These are phyloP conservation scores for Philantomba maxwellii DNA, from an alignment of 2,113 vertebrate species.

Conservation along the genomic window DNA sequence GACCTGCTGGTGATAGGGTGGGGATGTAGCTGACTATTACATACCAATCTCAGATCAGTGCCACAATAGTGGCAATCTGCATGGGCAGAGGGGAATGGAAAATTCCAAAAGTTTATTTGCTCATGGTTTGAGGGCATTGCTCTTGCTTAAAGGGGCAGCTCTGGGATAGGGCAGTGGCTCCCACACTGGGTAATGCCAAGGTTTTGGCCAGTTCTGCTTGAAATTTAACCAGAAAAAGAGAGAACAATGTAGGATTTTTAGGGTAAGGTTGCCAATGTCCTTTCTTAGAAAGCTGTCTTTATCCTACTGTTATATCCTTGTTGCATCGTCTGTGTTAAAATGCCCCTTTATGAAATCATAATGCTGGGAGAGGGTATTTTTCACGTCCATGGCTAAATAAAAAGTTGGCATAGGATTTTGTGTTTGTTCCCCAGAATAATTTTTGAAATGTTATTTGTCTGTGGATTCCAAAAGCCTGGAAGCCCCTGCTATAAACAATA, in stretches of 20 bases:
- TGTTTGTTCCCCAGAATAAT: conserved; percentile 46
- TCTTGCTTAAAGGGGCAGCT: not conserved
- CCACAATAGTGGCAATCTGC: not conserved
- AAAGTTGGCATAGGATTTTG: conserved; percentile 41
- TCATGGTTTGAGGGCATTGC: not conserved
- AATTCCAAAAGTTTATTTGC: conserved; percentile 13
- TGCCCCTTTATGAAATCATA: conserved; percentile 52
- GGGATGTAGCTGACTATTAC: not conserved
- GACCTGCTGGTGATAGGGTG: not conserved
- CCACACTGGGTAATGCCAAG: not conserved
- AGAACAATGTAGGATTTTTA: conserved; percentile 7
- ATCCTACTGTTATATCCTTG: conserved; percentile 36
- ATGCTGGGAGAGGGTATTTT: conserved; percentile 31
- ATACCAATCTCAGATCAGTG: not conserved
- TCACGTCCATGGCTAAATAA: conserved; percentile 47
- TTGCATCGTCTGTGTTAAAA: conserved; percentile 45
- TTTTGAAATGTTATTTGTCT: conserved; percentile 34
- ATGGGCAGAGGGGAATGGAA: not conserved
- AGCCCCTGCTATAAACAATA: not conserved
- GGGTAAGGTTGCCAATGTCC: conserved; percentile 1
- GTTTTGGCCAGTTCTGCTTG: not conserved
- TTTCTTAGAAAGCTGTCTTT: conserved; percentile 60
- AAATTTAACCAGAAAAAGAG: not conserved
- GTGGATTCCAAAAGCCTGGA: conserved; percentile 34
- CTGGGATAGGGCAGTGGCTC: not conserved